Evolutionary conservation across 2,888 invertebrate genomes (phyloP).

Genomic region (Pterobdella sp.): DNA sequence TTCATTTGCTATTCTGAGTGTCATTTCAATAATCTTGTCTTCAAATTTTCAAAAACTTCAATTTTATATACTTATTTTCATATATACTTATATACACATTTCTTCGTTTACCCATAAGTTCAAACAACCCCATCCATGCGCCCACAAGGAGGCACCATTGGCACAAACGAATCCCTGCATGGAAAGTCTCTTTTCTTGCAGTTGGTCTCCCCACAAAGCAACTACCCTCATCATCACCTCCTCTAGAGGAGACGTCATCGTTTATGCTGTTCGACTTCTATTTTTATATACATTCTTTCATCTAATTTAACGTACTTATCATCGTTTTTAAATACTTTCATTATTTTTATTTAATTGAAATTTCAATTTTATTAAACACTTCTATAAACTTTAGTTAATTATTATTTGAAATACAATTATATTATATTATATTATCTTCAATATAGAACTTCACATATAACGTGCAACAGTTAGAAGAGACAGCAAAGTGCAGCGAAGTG

Average conservation of each 20-base stretch:
- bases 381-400: too few species aligned
- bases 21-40: too few species aligned
- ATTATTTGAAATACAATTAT: too few species aligned
- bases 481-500: neutral
- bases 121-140: neutral
- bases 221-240: neutral
- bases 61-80: neutral
- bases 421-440: too few species aligned
- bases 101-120: neutral
- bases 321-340: too few species aligned
- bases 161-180: neutral
- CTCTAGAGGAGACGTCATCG: neutral
- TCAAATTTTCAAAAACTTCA: too few species aligned
- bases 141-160: neutral
- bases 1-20: too few species aligned
- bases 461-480: neutral
- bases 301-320: neutral
- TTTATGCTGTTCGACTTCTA: neutral
- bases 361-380: too few species aligned
- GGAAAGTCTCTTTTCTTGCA: neutral
- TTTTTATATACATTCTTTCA: too few species aligned
- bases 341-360: too few species aligned
- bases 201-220: neutral
- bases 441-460: too few species aligned
- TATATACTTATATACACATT: neutral